Evolutionary conservation across 2,888 invertebrate genomes (phyloP), one percentile per base, ranked within the genome.

Genomic region (Drosophila nr. medialis): DNA sequence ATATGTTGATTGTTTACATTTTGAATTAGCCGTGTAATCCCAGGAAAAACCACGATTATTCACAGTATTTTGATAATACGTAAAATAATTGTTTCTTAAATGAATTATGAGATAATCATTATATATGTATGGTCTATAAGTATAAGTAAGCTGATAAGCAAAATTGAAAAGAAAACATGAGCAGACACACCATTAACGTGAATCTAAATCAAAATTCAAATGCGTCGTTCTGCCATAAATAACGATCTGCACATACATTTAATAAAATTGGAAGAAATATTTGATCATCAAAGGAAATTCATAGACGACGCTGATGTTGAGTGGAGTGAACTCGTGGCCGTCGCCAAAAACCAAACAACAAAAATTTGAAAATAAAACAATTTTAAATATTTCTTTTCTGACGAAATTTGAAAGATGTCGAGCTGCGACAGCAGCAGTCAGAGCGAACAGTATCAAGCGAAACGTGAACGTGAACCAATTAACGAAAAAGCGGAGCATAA

Each of bases 291-390:
- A 89, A 85, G 84, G 71, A 86, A 86, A 85, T 63, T 89, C 85
- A 79, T 84, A 89, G 87, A 77, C 79, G 58, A 62, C 55, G 64
- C 36, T 61, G 36, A 55, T 53, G 64, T 48, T 64, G 83, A 72
- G 84, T 81, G 84, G 89, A 89, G 58, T 85, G 89, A 85, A 89
- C 89, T 81, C 87, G 84, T 89, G 79, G 87, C 79, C 79, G 69
- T 83, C 83, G 83, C 68, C 30, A 64, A 70, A 67, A 30, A 27
- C 15, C 21, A 24, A 38, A 38, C 49, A 29, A 64, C 36, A 63
- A 15, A 11, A 38, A 27, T 30, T 63, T 65, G 69, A 79, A 82
- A 61, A 72, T 69, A 80, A 74, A 76, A 70, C 66, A 77, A 81
- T 74, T 84, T 81, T 60, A 77, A 71, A 67, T 76, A 71, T 72